Base-by-base conservation (phyloP, 1,140 invertebrate genomes). In the Bombus polaris region DNA sequence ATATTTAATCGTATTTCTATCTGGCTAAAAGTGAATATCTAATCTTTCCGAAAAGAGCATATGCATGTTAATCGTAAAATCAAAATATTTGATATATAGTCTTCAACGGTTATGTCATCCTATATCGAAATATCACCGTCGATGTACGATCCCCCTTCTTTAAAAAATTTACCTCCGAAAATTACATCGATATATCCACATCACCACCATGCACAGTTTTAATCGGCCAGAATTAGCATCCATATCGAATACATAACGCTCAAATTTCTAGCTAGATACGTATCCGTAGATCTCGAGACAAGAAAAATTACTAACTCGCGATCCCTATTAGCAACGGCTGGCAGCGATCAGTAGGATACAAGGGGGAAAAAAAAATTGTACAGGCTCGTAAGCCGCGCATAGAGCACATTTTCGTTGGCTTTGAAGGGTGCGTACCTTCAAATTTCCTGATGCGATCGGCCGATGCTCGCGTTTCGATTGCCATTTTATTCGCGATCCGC, bases 401-500 rank as follows among this genome's bases (percentile, higher is more conserved):
- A 35, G 10, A 37, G 3, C 18, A 12, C 13, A 12, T 32, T 62
- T 62, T 77, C 57, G 57, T 42, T 22, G 8, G 25, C 1, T 47
- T 79, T 47, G 22, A 28, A 12, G 25, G 22, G 2, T 9, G 32
- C 18, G n/a, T 44, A 18, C 42, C 44, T 66, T 3, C 53, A n/a
- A 65, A 76, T 76, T 66, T 39, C 18, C 28, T 13, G 35, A 76
- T 66, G 44, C 59, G 62, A 39, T 77, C 75, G 68, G 0, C 39
- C 6, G 37, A 9, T 74, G 35, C 35, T n/a, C 73, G 42, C 68
- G 44, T 70, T 78, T 35, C 82, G 82, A 77, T 70, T 77, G 74
- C 47, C 44, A 59, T 83, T 83, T 78, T 57, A 83, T 70, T 78
- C 65, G 62, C 47, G 68, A 72, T 81, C 10, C 47, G 47, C 28